phyloP scores from a whole-genome alignment of 1,140 invertebrate genomes.

The Mactra quadrangularis region DNA sequence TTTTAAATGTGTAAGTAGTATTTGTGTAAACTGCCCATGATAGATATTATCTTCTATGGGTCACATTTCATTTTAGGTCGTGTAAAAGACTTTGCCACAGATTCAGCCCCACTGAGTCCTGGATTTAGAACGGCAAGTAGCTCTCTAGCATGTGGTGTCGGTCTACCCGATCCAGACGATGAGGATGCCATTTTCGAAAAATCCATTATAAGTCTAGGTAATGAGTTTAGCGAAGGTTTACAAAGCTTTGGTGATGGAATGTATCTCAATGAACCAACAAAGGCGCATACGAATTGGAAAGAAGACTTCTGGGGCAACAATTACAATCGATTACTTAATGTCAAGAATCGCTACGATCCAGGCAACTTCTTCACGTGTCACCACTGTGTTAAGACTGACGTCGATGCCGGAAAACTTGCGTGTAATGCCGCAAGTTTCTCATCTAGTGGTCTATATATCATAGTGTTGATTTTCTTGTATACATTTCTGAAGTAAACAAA shows the following conservation, averaged over 20 bases:
- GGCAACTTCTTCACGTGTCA: conserved; percentile 65
- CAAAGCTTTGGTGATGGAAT: conserved; percentile 47
- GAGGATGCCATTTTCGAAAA: conserved; percentile 8
- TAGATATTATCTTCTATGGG: too few species aligned
- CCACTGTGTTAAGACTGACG: too few species aligned
- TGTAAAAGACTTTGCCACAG: background rate
- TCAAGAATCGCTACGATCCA: conserved; percentile 60
- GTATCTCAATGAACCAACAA: conserved; percentile 66
- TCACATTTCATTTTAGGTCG: conserved; percentile 44
- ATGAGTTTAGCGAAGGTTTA: conserved; percentile 14
- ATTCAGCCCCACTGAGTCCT: conserved; percentile 48
- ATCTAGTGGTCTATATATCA: too few species aligned
- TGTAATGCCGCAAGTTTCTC: too few species aligned
- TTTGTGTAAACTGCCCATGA: too few species aligned
- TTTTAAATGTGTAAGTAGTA: too few species aligned
- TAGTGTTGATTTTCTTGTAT: too few species aligned
- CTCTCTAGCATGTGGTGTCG: conserved; percentile 8
- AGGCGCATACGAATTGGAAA: conserved; percentile 63
- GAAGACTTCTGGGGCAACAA: conserved; percentile 63
- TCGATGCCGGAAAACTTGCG: too few species aligned
- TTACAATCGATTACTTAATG: conserved; percentile 51
- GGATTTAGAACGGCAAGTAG: conserved; percentile 28
- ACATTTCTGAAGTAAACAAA: too few species aligned
- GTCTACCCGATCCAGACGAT: background rate
- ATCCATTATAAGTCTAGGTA: background rate